phyloP scores from a whole-genome alignment of 92 coral and sea anemone genomes.

The Heliopora coerulea region DNA sequence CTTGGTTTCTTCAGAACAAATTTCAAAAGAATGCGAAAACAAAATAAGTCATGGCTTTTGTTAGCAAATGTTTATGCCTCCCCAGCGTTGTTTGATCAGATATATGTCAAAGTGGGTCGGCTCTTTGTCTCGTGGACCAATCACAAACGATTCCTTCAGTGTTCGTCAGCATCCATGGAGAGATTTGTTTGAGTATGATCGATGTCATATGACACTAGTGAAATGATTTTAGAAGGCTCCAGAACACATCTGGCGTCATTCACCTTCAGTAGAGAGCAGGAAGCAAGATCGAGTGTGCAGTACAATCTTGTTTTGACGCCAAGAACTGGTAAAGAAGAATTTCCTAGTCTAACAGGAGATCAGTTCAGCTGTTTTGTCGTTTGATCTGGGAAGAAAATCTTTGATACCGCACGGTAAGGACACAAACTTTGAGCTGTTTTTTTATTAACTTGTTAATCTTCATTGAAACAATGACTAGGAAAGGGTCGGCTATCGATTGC shows the following conservation, averaged over 20 bases:
- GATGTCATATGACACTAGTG: constrained; percentile 8
- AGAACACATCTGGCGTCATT: constrained; percentile 3
- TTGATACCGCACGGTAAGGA: too few relatives aligned
- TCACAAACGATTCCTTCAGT: constrained; percentile 2
- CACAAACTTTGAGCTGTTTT: too few relatives aligned
- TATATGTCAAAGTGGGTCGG: constrained; percentile 19
- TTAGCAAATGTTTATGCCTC: background rate
- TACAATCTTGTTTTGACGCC: background rate
- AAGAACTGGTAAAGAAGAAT: background rate
- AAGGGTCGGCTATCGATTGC: too few relatives aligned
- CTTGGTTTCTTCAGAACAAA: too few relatives aligned
- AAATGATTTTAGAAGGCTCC: background rate
- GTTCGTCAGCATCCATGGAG: too few relatives aligned
- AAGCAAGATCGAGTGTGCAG: background rate
- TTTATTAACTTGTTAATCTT: too few relatives aligned
- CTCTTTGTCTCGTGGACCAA: background rate
- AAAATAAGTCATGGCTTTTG: background rate
- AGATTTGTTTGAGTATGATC: constrained; percentile 1
- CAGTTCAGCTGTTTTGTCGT: too few relatives aligned
- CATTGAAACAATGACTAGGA: too few relatives aligned
- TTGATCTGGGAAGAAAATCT: too few relatives aligned
- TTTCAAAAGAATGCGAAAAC: too few relatives aligned
- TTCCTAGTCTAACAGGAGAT: background rate
- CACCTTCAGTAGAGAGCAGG: background rate
- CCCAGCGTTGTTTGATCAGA: constrained; percentile 5